A percentile compares a stretch with the other conserved stretches of the same genome.
Evolutionary conservation across 2,113 vertebrate species (phyloP).

Genomic region (Campylomormyrus numenius): DNA sequence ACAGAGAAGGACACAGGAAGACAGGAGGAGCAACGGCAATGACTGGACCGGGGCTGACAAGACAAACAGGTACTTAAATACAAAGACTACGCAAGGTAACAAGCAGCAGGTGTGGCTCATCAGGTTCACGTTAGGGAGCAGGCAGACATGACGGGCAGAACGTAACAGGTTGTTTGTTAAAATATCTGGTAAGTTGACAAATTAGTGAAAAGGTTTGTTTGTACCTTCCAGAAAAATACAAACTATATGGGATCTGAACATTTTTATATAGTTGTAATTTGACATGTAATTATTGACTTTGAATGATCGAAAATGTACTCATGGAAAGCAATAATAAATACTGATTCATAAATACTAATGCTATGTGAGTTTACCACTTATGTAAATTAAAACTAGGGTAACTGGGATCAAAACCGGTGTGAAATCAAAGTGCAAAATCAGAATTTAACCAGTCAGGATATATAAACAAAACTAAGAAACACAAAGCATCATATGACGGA

Average conservation of each 20-base stretch:
- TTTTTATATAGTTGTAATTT: background rate
- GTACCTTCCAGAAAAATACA: background rate
- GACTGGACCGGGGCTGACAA: background rate
- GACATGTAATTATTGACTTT: background rate
- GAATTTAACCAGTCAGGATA: background rate
- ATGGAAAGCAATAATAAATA: background rate
- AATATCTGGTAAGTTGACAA: background rate
- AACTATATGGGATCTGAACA: background rate
- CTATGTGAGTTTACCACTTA: background rate
- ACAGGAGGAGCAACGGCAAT: background rate
- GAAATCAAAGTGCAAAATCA: background rate
- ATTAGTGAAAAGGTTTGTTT: background rate
- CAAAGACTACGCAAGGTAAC: background rate
- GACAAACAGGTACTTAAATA: background rate
- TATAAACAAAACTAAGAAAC: background rate
- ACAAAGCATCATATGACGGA: background rate
- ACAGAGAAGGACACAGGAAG: background rate
- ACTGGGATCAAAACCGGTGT: background rate
- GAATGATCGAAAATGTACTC: background rate
- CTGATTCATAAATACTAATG: background rate
- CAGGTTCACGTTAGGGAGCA: background rate
- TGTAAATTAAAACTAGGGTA: background rate
- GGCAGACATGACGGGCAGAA: background rate
- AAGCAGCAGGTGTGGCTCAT: background rate
- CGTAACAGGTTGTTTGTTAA: background rate